Conservation (phyloP, 2,797 vertebrate genomes). For the Heliangelus exortis region DNA sequence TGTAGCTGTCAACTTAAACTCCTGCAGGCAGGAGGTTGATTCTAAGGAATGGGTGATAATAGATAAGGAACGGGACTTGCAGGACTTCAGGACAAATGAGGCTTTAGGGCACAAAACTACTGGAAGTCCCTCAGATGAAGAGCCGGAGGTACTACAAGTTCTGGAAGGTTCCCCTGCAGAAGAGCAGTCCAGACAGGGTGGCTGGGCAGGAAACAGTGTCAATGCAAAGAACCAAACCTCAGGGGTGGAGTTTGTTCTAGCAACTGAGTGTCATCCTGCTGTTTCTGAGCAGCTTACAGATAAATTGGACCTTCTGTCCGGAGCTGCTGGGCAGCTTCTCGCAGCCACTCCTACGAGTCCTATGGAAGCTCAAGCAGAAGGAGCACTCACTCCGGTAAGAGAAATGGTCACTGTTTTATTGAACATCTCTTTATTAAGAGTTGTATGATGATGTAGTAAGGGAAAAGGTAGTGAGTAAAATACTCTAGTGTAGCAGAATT, state of each 20-base stretch:
- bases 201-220: constrained; percentile 57
- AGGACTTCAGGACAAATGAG: constrained; percentile 83
- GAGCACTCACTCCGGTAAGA: constrained; percentile 93
- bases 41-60: constrained; percentile 97
- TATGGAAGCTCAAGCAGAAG: constrained; percentile 93
- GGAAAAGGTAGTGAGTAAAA: neutral
- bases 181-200: constrained; percentile 71
- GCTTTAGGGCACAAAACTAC: constrained; percentile 83
- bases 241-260: constrained; percentile 68
- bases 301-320: constrained; percentile 87
- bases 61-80: constrained; percentile 88
- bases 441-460: neutral
- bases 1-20: constrained; percentile 94
- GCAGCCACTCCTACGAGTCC: constrained; percentile 91
- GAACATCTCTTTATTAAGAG: constrained; percentile 30
- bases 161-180: constrained; percentile 77
- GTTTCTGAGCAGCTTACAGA: constrained; percentile 81
- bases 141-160: constrained; percentile 77
- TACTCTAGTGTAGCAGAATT: neutral
- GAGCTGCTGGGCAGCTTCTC: constrained; percentile 81
- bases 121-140: constrained; percentile 91
- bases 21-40: constrained; percentile 92
- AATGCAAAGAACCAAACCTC: constrained; percentile 66
- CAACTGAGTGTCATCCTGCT: constrained; percentile 65
- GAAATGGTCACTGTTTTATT: neutral